A percentile compares a stretch with the other conserved stretches of the same genome.
Conservation (phyloP, 1,140 invertebrate genomes). For the Orussus abietinus region DNA sequence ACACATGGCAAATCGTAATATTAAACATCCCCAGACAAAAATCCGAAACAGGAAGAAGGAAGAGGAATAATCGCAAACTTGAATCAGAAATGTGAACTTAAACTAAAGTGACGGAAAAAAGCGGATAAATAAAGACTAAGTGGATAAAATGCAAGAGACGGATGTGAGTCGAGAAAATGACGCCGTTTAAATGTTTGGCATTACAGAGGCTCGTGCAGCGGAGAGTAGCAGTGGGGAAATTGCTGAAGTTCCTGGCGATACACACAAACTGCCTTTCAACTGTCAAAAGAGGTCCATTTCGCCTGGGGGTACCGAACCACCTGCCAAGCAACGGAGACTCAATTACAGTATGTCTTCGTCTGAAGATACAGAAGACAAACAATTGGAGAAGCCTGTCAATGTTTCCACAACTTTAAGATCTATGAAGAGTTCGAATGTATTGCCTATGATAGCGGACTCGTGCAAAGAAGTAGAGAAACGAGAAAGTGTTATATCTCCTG, state of each 20-base stretch:
- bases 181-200: conserved; percentile 42
- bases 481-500: too few species aligned
- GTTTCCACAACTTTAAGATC: not conserved
- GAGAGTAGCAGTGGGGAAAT: conserved; percentile 35
- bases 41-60: conserved; percentile 19
- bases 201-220: conserved; percentile 43
- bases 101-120: conserved; percentile 7
- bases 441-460: not conserved
- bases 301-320: conserved; percentile 23
- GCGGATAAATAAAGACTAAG: conserved; percentile 11
- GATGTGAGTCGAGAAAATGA: conserved; percentile 28
- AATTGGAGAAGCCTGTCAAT: not conserved
- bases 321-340: conserved; percentile 28
- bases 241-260: conserved; percentile 25
- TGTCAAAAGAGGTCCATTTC: conserved; percentile 36
- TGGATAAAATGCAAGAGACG: conserved; percentile 11
- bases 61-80: conserved; percentile 21
- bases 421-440: not conserved
- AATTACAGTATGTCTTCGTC: too few species aligned
- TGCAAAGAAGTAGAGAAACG: too few species aligned
- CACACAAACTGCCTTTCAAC: conserved; percentile 22
- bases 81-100: conserved; percentile 6
- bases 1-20: conserved; percentile 9
- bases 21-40: too few species aligned
- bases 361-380: not conserved